These are phyloP conservation scores for Melanargia galathea DNA, from an alignment of 2,888 invertebrate genomes.

Conservation along the genomic window DNA sequence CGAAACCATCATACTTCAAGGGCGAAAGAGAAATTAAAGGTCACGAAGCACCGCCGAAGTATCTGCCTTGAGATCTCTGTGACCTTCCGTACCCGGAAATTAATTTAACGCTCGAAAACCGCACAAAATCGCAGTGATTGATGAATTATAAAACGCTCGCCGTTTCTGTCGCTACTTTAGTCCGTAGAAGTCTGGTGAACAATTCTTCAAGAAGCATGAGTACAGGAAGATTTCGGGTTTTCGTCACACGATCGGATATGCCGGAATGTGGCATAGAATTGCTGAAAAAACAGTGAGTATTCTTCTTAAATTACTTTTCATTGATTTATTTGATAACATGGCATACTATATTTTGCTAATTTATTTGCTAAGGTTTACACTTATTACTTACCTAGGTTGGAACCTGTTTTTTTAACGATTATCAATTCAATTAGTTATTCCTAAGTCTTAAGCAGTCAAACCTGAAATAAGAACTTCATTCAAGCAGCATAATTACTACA, in stretches of 20 bases:
- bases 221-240: slow-evolving; percentile 77
- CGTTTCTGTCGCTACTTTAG: slow-evolving; percentile 46
- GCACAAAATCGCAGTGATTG: slow-evolving; percentile 45
- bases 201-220: slow-evolving; percentile 61
- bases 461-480: too few relatives aligned
- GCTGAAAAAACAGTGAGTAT: slow-evolving; percentile 83
- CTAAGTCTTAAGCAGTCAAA: too few relatives aligned
- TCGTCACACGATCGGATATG: slow-evolving; percentile 85
- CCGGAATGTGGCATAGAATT: slow-evolving; percentile 83
- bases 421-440: too few relatives aligned
- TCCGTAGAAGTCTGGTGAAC: slow-evolving; percentile 43
- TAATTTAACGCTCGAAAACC: slow-evolving; percentile 40
- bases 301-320: too few relatives aligned
- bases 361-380: too few relatives aligned
- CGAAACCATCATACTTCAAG: slow-evolving; percentile 74
- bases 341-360: not conserved
- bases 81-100: slow-evolving; percentile 46
- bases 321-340: not conserved
- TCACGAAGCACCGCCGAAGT: slow-evolving; percentile 60
- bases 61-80: slow-evolving; percentile 57
- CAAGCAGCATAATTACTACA: too few relatives aligned
- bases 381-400: too few relatives aligned
- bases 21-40: slow-evolving; percentile 51
- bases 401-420: too few relatives aligned
- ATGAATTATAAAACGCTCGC: slow-evolving; percentile 63